phyloP scores from a whole-genome alignment of 2,113 vertebrate genomes.

The Jaculus jaculus region DNA sequence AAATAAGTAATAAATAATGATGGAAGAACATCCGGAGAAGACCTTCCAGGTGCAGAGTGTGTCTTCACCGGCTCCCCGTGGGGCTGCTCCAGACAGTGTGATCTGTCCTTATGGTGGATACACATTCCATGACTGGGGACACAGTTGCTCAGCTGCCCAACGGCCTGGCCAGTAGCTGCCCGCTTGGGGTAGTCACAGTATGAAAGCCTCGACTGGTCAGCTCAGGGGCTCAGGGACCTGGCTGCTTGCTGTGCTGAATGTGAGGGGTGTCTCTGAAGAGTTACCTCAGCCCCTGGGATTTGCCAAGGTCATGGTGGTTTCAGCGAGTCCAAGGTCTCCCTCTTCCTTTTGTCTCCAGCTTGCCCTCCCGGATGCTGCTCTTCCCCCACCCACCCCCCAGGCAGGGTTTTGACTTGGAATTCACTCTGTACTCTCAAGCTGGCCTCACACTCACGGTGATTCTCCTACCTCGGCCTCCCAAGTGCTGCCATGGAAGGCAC shows the following conservation, averaged over 20 bases:
- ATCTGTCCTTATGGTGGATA: background rate
- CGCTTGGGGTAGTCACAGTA: background rate
- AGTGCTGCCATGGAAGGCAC: too few species aligned
- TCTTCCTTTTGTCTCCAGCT: background rate
- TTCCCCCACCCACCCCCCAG: too few species aligned
- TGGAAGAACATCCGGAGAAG: background rate
- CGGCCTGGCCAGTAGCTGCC: background rate
- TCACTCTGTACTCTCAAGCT: too few species aligned
- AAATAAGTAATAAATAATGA: too few species aligned
- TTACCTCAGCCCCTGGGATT: background rate
- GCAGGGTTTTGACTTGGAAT: too few species aligned
- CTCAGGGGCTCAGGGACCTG: background rate
- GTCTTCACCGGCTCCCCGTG: background rate
- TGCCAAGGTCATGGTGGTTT: background rate
- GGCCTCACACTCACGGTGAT: too few species aligned
- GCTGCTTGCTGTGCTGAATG: too few species aligned
- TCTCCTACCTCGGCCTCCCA: too few species aligned
- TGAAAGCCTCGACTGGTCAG: background rate
- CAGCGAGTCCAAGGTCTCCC: too few species aligned
- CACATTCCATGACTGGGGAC: background rate
- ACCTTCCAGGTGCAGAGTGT: background rate
- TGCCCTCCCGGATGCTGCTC: background rate
- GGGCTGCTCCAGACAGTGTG: too few species aligned
- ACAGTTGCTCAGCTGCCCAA: rapidly evolving
- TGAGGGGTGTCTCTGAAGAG: background rate